Conservation (phyloP, 1,140 invertebrate genomes). For the Chionoecetes opilio region DNA sequence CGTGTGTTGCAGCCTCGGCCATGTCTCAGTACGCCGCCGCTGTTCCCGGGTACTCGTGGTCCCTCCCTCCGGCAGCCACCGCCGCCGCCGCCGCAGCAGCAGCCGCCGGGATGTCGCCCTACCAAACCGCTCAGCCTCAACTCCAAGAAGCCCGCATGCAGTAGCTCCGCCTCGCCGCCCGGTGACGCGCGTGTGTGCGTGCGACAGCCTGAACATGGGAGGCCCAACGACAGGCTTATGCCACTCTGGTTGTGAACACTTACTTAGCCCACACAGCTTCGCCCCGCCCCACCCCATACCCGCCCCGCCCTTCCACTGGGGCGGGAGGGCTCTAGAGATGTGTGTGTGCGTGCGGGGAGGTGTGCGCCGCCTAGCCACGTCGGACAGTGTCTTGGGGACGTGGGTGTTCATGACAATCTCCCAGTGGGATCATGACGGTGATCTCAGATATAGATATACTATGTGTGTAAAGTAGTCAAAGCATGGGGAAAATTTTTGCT, state of each 20-base stretch:
- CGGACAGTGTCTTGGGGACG: background rate
- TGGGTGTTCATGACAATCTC: background rate
- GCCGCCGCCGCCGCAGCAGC: conserved; percentile 52
- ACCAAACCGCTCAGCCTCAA: conserved; percentile 61
- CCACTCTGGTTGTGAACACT: conserved; percentile 72
- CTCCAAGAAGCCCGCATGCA: conserved; percentile 65
- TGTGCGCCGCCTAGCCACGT: background rate
- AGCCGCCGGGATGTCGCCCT: conserved; percentile 35
- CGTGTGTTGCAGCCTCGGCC: conserved; percentile 54
- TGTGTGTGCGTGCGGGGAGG: background rate
- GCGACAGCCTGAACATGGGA: conserved; percentile 37
- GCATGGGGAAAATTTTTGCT: background rate
- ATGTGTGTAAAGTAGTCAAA: background rate
- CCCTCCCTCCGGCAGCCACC: conserved; percentile 47
- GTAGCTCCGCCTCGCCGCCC: background rate
- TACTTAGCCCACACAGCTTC: background rate
- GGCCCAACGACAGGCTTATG: conserved; percentile 50
- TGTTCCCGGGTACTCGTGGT: conserved; percentile 56
- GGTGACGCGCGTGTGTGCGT: conserved; percentile 41
- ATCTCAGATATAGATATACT: background rate
- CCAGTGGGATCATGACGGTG: conserved; percentile 9
- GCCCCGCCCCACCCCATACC: background rate
- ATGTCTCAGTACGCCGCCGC: conserved; percentile 65
- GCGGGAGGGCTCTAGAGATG: too few relatives aligned
- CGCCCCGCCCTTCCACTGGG: background rate